phyloP scores from a whole-genome alignment of 2,888 invertebrate species.

The Formica aserva region DNA sequence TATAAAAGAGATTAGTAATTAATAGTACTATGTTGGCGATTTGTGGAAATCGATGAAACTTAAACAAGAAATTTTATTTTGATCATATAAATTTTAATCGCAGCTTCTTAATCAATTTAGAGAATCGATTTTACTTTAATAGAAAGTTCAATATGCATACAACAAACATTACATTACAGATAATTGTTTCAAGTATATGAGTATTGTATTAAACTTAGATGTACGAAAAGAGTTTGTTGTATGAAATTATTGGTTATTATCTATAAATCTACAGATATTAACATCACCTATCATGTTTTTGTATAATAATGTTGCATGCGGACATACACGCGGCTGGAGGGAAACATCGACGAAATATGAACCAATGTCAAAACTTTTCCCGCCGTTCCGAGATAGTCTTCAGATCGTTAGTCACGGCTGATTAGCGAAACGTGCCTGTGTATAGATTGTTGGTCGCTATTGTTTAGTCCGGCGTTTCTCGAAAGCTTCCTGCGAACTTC shows the following conservation, averaged over 20 bases:
- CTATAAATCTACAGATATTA: conserved; percentile 43
- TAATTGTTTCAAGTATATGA: conserved; percentile 20
- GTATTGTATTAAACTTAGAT: neutral
- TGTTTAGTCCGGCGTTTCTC: conserved; percentile 44
- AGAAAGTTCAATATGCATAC: neutral
- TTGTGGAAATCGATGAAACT: neutral
- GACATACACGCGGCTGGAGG: neutral
- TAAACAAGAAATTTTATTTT: neutral
- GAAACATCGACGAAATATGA: conserved; percentile 10
- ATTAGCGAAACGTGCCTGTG: conserved; percentile 81
- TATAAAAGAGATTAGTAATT: neutral
- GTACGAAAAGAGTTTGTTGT: conserved; percentile 20
- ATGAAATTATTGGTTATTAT: conserved; percentile 34
- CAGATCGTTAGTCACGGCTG: conserved; percentile 78
- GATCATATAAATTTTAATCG: neutral
- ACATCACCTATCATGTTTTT: conserved; percentile 20
- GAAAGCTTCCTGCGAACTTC: neutral
- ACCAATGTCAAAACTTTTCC: conserved; percentile 68
- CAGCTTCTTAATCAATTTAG: neutral
- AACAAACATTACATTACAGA: neutral
- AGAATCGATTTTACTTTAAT: neutral
- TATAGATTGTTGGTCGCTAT: conserved; percentile 72
- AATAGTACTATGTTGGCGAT: neutral
- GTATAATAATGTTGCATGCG: conserved; percentile 39
- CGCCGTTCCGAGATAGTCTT: conserved; percentile 70